Percentiles rank a stretch among this genome's conserved stretches.
These are phyloP conservation scores for Ctenochaetus hawaiiensis DNA, from an alignment of 2,797 vertebrate species.

Conservation along the genomic window DNA sequence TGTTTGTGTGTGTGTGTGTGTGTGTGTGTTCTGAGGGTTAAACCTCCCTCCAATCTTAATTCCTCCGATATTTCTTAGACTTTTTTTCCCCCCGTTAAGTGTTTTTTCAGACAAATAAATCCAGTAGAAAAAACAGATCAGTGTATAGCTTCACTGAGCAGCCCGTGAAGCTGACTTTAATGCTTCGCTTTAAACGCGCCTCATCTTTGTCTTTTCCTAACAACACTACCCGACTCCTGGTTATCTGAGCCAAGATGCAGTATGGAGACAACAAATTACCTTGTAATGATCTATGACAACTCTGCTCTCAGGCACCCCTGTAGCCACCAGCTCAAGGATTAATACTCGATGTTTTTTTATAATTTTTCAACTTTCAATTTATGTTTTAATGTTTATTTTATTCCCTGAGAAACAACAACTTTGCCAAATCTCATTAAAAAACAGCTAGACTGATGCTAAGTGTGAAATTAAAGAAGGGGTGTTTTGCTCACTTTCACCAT, in stretches of 20 bases:
- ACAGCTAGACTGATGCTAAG: neutral
- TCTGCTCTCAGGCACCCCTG: constrained; percentile 29
- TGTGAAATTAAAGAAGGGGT: neutral
- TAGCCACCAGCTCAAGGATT: neutral
- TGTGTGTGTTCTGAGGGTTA: constrained; percentile 59
- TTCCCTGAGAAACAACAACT: neutral
- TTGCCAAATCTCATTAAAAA: neutral
- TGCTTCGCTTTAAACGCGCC: constrained; percentile 61
- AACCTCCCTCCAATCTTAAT: constrained; percentile 47
- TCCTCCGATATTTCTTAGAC: constrained; percentile 25
- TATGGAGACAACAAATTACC: constrained; percentile 72
- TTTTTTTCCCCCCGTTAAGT: neutral
- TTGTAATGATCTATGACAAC: constrained; percentile 62
- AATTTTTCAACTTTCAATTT: neutral
- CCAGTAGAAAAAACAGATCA: constrained; percentile 35
- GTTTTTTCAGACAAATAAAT: constrained; percentile 33
- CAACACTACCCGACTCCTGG: constrained; percentile 39
- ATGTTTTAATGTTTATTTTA: neutral
- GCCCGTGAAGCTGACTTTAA: constrained; percentile 50
- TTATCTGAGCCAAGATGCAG: constrained; percentile 42
- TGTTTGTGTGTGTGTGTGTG: constrained; percentile 43
- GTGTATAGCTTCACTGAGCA: constrained; percentile 28
- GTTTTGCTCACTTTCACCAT: neutral
- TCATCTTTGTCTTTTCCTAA: constrained; percentile 49
- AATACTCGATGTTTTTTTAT: constrained; percentile 12